These are phyloP conservation scores for Meta bourneti DNA, from an alignment of 2,888 invertebrate genomes.

Conservation along the genomic window DNA sequence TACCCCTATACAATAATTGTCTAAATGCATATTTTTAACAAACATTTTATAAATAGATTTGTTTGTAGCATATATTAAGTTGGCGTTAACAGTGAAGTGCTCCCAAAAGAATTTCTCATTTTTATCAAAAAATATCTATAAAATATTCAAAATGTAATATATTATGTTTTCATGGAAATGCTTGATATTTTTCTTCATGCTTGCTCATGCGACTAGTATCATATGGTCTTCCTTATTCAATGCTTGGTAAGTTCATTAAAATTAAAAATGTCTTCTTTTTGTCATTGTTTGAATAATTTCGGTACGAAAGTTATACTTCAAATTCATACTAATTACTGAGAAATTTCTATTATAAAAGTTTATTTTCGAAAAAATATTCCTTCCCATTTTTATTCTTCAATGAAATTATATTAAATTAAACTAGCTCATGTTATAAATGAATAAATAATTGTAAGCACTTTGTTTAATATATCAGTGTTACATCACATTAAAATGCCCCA, in stretches of 20 bases:
- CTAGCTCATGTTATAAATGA: not conserved
- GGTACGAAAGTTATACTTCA: too few relatives aligned
- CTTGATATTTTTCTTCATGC: slow-evolving; percentile 64
- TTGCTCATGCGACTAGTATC: slow-evolving; percentile 64
- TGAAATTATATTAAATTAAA: not conserved
- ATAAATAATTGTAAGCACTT: not conserved
- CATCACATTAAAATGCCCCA: too few relatives aligned
- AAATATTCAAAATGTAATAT: not conserved
- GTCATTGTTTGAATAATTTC: too few relatives aligned
- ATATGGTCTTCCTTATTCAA: slow-evolving; percentile 61
- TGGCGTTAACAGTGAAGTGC: too few relatives aligned
- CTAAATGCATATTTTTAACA: too few relatives aligned
- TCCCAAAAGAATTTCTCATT: not conserved
- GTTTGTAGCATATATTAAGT: too few relatives aligned
- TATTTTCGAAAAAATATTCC: too few relatives aligned
- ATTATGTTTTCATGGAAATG: slow-evolving; percentile 33
- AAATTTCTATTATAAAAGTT: too few relatives aligned
- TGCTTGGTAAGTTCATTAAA: slow-evolving; percentile 69
- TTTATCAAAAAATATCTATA: not conserved
- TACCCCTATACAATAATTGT: too few relatives aligned
- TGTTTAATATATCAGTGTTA: too few relatives aligned
- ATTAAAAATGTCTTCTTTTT: not conserved
- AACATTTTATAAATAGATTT: too few relatives aligned
- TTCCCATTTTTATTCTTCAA: not conserved
- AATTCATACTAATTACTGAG: too few relatives aligned